Evolutionary conservation across 2,113 vertebrate genomes (phyloP), one percentile per base, ranked within the genome.

Genomic region (Phaethon lepturus): DNA sequence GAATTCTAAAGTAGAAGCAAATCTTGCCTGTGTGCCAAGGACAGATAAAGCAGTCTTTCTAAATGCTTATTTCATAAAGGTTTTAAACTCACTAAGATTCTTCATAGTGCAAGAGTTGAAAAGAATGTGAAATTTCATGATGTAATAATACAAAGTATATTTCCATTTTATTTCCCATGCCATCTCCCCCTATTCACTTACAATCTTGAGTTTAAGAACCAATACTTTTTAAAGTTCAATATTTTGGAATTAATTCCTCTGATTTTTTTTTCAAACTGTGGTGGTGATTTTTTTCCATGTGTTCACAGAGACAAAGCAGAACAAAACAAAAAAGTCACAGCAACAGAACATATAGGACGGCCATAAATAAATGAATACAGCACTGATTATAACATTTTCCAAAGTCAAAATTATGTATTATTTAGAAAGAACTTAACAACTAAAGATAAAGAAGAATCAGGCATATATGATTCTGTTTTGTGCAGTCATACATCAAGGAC

Each of bases 21-120:
- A 71, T 42, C 50, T 91, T 92, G 63, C 56, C 23, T 78, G 22
- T 13, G 67, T 93, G 71, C 44, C 86, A 95, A 93, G 59, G n/a
- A 71, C 22, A 94, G 64, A 56, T 71, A 56, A 73, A 86, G 2
- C 13, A 79, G 42, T 86, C 4, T 55, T 92, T 93, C 33, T 76
- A 63, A 93, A 83, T 77, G 53, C 16, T 7, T 55, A 6, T 88
- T 91, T 91, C 56, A 45, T 60, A 73, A 55, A 15, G 13, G 24
- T 62, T 89, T 89, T 88, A 73, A 80, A 89, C 20, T 60, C 31
- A 5, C 63, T 40, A 89, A 81, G 23, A 52, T 35, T 85, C 29
- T 62, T 82, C 31, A 60, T 38, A 60, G 38, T 35, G 14, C 52
- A 78, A 53, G n/a, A 47, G 20, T 56, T 78, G 7, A 84, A 84